These are phyloP conservation scores for Onthophagus taurus DNA, from an alignment of 1,140 invertebrate genomes.

Conservation along the genomic window DNA sequence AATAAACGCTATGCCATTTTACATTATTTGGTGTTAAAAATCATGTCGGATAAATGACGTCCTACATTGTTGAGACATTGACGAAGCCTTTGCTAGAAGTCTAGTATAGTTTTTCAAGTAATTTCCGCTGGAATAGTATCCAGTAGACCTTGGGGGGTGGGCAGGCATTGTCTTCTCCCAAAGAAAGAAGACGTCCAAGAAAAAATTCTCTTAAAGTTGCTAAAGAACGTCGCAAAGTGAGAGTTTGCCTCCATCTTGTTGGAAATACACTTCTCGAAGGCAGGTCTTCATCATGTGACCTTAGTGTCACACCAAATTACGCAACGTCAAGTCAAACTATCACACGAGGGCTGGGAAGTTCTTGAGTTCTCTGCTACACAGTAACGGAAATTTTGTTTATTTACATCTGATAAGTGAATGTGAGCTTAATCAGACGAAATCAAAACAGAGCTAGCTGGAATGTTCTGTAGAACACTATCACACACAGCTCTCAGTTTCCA, in stretches of 20 bases:
- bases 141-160: too few species aligned
- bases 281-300: constrained; percentile 2
- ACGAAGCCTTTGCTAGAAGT: too few species aligned
- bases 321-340: too few species aligned
- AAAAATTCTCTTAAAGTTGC: constrained; percentile 3
- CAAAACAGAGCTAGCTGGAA: background rate
- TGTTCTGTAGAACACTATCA: background rate
- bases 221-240: background rate
- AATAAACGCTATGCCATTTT: too few species aligned
- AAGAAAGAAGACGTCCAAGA: background rate
- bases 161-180: background rate
- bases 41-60: too few species aligned
- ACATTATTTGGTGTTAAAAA: too few species aligned
- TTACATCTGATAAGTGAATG: background rate
- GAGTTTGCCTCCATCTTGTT: background rate
- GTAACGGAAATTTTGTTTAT: background rate
- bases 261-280: background rate
- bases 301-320: background rate
- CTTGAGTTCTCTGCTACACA: too few species aligned
- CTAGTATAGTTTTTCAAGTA: too few species aligned
- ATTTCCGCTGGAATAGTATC: too few species aligned
- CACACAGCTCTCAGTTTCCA: constrained; percentile 4
- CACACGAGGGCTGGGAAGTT: too few species aligned
- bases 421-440: constrained; percentile 1
- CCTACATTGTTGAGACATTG: too few species aligned